Conservation (phyloP, 2,888 invertebrate genomes). For the Eupithecia subumbrata region DNA sequence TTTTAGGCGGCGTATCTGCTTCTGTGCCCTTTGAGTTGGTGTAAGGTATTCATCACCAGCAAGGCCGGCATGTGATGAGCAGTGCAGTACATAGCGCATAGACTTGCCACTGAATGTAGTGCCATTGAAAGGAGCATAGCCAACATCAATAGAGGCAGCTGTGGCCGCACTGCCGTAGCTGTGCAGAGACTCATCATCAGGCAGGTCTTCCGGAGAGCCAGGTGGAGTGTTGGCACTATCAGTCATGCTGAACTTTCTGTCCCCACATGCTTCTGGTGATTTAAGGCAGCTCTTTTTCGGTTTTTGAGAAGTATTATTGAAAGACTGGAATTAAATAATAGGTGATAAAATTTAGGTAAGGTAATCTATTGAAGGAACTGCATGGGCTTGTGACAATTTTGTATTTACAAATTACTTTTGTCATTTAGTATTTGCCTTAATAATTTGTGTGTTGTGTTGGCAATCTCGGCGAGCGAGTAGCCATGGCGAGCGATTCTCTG, state of each 20-base stretch:
- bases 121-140: conserved; percentile 90
- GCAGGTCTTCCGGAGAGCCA: conserved; percentile 85
- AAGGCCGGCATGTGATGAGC: conserved; percentile 90
- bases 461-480: conserved; percentile 50
- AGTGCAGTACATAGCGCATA: conserved; percentile 93
- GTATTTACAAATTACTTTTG: background rate
- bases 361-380: background rate
- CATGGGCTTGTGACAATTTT: background rate
- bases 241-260: conserved; percentile 72
- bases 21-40: conserved; percentile 93
- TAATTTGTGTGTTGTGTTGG: conserved; percentile 30
- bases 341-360: background rate
- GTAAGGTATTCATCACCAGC: conserved; percentile 93
- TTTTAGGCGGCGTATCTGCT: conserved; percentile 91
- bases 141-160: conserved; percentile 92
- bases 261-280: conserved; percentile 65
- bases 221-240: conserved; percentile 84
- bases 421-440: too few species aligned
- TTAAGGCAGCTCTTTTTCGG: conserved; percentile 73
- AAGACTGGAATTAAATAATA: conserved; percentile 69
- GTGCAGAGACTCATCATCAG: conserved; percentile 91
- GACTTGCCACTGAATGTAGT: conserved; percentile 88
- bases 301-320: conserved; percentile 68
- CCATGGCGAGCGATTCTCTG: conserved; percentile 53
- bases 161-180: conserved; percentile 92